Conservation (phyloP, 2,888 invertebrate species). For the Aphidius colemani region DNA sequence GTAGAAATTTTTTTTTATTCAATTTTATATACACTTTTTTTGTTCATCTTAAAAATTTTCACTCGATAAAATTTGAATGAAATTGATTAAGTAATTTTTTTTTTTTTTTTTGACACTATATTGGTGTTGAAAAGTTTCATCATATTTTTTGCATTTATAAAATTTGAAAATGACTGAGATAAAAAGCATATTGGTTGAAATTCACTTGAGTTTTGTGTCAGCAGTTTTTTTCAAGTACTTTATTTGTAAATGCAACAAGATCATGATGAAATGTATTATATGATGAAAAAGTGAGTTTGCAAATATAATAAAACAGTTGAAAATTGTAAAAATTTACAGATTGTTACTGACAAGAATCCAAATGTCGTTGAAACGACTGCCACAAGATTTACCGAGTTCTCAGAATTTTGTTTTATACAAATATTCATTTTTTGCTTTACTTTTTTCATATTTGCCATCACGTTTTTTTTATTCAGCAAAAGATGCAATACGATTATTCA, state of each 20-base stretch:
- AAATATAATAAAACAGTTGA: not conserved
- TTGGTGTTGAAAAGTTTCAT: too few species aligned
- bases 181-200: too few species aligned
- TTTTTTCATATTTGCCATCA: conserved; percentile 9
- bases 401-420: not conserved
- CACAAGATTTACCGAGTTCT: conserved; percentile 18
- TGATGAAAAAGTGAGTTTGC: conserved; percentile 2
- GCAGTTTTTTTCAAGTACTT: too few species aligned
- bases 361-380: conserved; percentile 26
- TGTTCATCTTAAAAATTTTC: not conserved
- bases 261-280: not conserved
- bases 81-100: too few species aligned
- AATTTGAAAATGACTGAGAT: too few species aligned
- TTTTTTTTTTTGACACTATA: too few species aligned
- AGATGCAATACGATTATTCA: conserved; percentile 37
- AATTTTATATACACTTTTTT: conserved; percentile 4
- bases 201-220: too few species aligned
- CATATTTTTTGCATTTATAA: too few species aligned
- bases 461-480: conserved; percentile 19
- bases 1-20: conserved; percentile 14
- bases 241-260: not conserved
- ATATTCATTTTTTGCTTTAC: not conserved
- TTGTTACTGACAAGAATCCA: conserved; percentile 25
- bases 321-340: not conserved
- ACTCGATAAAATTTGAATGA: not conserved